A percentile compares a stretch with the other conserved stretches of the same genome.
phyloP scores from a whole-genome alignment of 2,888 invertebrate species.

The Netelia fuscicornis region DNA sequence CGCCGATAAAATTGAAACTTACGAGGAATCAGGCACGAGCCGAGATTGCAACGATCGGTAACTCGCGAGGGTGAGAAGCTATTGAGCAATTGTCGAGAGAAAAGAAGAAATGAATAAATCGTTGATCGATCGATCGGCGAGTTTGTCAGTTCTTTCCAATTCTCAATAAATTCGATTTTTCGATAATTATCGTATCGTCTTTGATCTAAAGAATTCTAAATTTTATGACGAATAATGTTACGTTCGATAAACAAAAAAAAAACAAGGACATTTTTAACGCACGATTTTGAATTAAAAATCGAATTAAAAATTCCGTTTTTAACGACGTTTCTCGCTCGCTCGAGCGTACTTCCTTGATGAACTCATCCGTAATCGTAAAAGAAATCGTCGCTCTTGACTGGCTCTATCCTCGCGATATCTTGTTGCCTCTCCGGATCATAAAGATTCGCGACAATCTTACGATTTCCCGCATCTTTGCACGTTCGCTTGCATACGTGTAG shows the following conservation, averaged over 20 bases:
- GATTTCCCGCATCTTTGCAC: conserved; percentile 3
- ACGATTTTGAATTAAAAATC: neutral
- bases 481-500: neutral
- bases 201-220: too few relatives aligned
- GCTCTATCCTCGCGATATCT: neutral
- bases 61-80: too few relatives aligned
- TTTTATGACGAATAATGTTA: too few relatives aligned
- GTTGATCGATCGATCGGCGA: too few relatives aligned
- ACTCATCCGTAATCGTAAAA: neutral
- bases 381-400: neutral
- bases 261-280: neutral
- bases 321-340: neutral
- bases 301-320: neutral
- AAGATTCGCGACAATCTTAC: conserved; percentile 7
- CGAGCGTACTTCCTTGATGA: neutral
- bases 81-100: too few relatives aligned
- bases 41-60: too few relatives aligned
- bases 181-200: too few relatives aligned
- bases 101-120: too few relatives aligned
- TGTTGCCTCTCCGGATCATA: neutral
- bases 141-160: too few relatives aligned
- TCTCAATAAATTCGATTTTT: too few relatives aligned
- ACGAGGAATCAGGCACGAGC: neutral
- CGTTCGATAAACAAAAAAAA: neutral
- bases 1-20: neutral